Evolutionary conservation across 2,113 vertebrate species (phyloP).

Genomic region (Actenoides lindsayi): DNA sequence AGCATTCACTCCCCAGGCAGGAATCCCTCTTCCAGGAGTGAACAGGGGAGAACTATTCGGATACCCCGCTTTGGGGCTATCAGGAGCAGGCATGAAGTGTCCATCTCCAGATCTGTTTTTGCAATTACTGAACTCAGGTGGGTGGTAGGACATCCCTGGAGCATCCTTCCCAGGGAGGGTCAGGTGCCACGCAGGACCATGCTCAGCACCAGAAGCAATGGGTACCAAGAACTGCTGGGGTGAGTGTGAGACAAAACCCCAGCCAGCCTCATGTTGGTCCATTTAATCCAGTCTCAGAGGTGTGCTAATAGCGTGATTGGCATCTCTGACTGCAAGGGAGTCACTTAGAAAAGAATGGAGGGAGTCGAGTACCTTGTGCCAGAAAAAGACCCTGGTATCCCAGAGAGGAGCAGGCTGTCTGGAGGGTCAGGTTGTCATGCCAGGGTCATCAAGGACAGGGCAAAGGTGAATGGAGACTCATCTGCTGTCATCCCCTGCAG

Average conservation of each 20-base stretch:
- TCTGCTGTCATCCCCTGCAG: background rate
- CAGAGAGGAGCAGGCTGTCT: background rate
- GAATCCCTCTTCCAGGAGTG: background rate
- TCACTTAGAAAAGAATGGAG: background rate
- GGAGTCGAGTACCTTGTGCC: rapidly evolving
- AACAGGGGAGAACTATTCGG: background rate
- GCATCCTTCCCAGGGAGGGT: slow-evolving; percentile 16
- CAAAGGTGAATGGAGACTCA: background rate
- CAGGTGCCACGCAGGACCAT: background rate
- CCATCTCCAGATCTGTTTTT: background rate
- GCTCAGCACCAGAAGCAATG: slow-evolving; percentile 25
- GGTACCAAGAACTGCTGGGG: background rate
- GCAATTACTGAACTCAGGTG: background rate
- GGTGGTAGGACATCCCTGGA: background rate
- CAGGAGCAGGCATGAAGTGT: background rate
- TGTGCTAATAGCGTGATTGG: background rate
- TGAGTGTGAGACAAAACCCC: background rate
- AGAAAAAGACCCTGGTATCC: background rate
- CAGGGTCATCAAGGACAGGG: background rate
- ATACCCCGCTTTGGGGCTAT: background rate
- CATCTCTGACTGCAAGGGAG: background rate
- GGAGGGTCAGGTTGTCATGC: background rate
- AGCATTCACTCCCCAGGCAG: rapidly evolving
- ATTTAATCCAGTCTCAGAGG: background rate
- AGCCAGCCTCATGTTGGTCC: background rate